phyloP scores from a whole-genome alignment of 92 coral and sea anemone species.

The Diadumene lineata region DNA sequence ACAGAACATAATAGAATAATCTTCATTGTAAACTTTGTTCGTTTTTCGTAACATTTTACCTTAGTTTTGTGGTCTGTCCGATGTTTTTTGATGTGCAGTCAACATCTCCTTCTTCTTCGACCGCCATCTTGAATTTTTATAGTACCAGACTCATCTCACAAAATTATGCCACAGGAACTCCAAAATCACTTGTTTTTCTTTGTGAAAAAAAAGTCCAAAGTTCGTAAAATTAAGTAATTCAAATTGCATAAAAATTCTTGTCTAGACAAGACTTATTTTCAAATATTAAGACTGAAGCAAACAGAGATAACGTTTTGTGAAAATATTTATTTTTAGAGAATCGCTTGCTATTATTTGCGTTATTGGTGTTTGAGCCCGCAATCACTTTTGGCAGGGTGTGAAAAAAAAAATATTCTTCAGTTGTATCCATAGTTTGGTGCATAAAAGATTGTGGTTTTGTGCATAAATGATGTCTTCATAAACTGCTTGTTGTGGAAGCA shows the following conservation, averaged over 20 bases:
- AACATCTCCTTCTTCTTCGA: conserved; percentile 23
- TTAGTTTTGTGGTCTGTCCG: conserved; percentile 20
- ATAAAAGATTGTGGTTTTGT: not conserved
- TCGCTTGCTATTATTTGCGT: not conserved
- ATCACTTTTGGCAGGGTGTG: too few relatives aligned
- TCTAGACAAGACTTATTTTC: not conserved
- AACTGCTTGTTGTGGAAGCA: not conserved
- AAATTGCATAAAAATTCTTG: not conserved
- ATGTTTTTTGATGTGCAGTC: not conserved
- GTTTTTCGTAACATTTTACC: not conserved
- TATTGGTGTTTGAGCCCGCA: not conserved
- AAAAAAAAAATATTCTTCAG: too few relatives aligned
- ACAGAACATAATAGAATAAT: not conserved
- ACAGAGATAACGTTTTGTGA: not conserved
- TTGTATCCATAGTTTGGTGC: too few relatives aligned
- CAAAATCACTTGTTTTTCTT: not conserved
- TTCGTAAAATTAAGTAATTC: not conserved
- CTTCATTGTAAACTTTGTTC: not conserved
- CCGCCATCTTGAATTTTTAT: conserved; percentile 24
- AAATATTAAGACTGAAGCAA: too few relatives aligned
- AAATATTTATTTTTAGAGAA: too few relatives aligned
- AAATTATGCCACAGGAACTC: conserved; percentile 10
- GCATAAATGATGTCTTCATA: not conserved
- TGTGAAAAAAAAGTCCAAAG: not conserved
- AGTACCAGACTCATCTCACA: conserved; percentile 5